Percentiles rank a stretch among this genome's conserved stretches.
These are phyloP conservation scores for Drosophila repleta DNA, from an alignment of 1,140 invertebrate genomes.

Conservation along the genomic window DNA sequence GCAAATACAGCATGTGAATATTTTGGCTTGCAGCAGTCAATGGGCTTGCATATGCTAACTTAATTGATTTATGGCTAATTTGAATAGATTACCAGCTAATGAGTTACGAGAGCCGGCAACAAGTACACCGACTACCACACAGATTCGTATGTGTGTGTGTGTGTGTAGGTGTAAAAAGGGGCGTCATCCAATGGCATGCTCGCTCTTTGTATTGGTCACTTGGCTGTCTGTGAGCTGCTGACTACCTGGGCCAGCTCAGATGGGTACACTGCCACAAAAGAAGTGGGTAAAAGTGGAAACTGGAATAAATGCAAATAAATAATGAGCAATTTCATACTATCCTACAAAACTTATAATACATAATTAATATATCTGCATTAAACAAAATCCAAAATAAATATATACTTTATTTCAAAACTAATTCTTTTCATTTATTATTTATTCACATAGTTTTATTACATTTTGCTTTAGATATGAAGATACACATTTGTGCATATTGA, in stretches of 20 bases:
- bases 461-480: too few species aligned
- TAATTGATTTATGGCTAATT: slow-evolving; percentile 79
- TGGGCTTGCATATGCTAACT: slow-evolving; percentile 23
- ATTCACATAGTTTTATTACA: too few species aligned
- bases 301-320: too few species aligned
- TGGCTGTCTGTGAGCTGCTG: slow-evolving; percentile 38
- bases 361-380: too few species aligned
- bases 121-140: slow-evolving; percentile 4
- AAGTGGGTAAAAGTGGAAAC: background rate
- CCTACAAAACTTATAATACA: too few species aligned
- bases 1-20: slow-evolving; percentile 31
- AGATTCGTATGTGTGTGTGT: slow-evolving; percentile 7
- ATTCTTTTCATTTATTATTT: too few species aligned
- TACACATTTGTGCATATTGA: too few species aligned
- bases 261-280: slow-evolving; percentile 45
- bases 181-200: slow-evolving; percentile 58
- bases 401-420: too few species aligned
- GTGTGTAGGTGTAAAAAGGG: slow-evolving; percentile 39
- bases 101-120: slow-evolving; percentile 57
- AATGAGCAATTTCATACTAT: too few species aligned
- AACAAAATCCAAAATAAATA: too few species aligned
- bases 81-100: slow-evolving; percentile 74
- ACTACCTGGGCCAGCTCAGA: slow-evolving; percentile 34
- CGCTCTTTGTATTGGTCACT: slow-evolving; percentile 65
- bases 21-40: slow-evolving; percentile 49